phyloP scores from a whole-genome alignment of 2,888 invertebrate species.

The Pyrochroa serraticornis region DNA sequence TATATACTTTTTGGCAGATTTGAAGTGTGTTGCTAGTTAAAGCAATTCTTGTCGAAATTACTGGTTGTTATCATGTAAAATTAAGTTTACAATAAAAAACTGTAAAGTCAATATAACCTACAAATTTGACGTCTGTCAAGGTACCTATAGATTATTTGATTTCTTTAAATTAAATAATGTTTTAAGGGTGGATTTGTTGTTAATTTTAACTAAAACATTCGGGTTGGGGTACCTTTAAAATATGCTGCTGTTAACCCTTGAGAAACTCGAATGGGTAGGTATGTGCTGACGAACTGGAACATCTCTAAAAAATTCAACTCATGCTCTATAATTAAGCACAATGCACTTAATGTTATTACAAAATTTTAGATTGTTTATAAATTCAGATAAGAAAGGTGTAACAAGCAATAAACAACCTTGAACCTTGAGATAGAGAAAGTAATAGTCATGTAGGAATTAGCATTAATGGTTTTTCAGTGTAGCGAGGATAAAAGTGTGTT shows the following conservation, averaged over 20 bases:
- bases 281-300: constrained; percentile 53
- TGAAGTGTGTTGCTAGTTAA: neutral
- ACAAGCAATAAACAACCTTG: no score
- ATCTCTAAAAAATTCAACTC: constrained; percentile 26
- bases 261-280: constrained; percentile 65
- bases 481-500: no score
- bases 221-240: constrained; percentile 64
- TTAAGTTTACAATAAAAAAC: neutral
- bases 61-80: neutral
- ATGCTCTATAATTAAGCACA: neutral
- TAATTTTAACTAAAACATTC: constrained; percentile 8
- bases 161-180: neutral
- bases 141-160: neutral
- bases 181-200: neutral
- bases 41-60: neutral
- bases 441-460: no score
- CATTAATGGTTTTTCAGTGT: no score
- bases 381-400: no score
- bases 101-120: neutral
- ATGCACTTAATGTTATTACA: no score
- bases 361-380: no score
- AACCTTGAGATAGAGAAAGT: no score
- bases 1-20: neutral
- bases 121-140: neutral
- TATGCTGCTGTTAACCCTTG: constrained; percentile 69